These are phyloP conservation scores for Pterostichus niger DNA, from an alignment of 2,888 invertebrate species.

Conservation along the genomic window DNA sequence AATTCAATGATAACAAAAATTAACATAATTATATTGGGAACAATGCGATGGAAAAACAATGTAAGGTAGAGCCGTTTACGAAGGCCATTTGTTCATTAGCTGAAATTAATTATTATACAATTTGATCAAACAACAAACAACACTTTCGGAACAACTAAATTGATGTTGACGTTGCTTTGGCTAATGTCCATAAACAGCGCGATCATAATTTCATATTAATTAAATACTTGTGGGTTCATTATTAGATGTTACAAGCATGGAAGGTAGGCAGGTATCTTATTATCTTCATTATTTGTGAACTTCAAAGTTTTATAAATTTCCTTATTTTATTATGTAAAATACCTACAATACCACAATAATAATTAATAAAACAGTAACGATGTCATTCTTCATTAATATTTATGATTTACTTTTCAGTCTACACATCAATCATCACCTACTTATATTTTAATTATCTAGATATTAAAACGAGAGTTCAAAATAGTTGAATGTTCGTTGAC, in stretches of 20 bases:
- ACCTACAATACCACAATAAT: no score
- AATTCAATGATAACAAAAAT: constrained; percentile 54
- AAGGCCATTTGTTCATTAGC: constrained; percentile 33
- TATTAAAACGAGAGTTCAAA: no score
- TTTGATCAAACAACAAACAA: constrained; percentile 12
- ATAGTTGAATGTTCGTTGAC: no score
- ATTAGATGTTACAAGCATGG: not conserved
- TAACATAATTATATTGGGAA: constrained; percentile 34
- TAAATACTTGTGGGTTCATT: constrained; percentile 15
- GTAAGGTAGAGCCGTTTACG: constrained; percentile 4
- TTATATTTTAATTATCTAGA: no score
- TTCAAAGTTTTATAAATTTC: no score
- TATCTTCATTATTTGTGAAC: no score
- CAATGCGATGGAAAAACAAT: not conserved
- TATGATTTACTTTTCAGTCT: no score
- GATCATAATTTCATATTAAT: constrained; percentile 6
- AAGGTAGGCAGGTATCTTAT: no score
- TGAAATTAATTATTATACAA: constrained; percentile 15
- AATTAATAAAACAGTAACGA: no score
- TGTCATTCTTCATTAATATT: no score
- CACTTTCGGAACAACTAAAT: not conserved
- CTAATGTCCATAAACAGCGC: not conserved
- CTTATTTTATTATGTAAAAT: no score
- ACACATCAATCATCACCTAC: no score
- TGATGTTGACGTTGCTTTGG: not conserved